Conservation (phyloP, 2,113 vertebrate genomes). For the Grallaria varia region DNA sequence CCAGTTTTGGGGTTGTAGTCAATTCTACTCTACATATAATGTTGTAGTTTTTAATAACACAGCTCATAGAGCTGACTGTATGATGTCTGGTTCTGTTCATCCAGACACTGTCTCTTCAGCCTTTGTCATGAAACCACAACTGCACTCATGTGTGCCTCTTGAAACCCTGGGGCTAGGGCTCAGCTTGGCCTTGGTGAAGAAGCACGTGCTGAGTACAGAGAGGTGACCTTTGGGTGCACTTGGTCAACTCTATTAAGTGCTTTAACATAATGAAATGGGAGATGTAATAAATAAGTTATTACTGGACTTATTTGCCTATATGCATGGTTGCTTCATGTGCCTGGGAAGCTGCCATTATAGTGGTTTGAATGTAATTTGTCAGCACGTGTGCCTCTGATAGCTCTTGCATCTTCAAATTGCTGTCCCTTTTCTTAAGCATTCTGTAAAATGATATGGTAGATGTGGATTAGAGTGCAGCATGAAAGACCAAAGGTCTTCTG, state of each 20-base stretch:
- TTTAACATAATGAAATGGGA: neutral
- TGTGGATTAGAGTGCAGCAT: neutral
- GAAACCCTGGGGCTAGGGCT: neutral
- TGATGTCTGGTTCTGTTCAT: neutral
- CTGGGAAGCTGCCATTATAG: neutral
- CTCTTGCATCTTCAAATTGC: neutral
- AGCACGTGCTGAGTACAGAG: neutral
- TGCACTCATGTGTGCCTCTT: neutral
- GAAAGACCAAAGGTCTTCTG: neutral
- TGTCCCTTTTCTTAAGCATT: neutral
- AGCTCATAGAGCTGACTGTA: neutral
- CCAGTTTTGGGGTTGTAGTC: neutral
- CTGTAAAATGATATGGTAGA: neutral
- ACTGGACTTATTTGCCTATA: neutral
- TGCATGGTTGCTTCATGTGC: neutral
- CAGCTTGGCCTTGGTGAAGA: neutral
- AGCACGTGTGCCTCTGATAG: neutral
- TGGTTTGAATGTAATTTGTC: neutral
- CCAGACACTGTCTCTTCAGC: neutral
- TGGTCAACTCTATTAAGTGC: neutral
- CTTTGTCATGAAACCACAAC: neutral
- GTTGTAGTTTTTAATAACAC: neutral
- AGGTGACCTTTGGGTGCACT: constrained; percentile 3
- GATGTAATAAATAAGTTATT: neutral
- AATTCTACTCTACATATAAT: neutral